Evolutionary conservation across 2,797 vertebrate genomes (phyloP).

Genomic region (Tauraco hartlaubi): DNA sequence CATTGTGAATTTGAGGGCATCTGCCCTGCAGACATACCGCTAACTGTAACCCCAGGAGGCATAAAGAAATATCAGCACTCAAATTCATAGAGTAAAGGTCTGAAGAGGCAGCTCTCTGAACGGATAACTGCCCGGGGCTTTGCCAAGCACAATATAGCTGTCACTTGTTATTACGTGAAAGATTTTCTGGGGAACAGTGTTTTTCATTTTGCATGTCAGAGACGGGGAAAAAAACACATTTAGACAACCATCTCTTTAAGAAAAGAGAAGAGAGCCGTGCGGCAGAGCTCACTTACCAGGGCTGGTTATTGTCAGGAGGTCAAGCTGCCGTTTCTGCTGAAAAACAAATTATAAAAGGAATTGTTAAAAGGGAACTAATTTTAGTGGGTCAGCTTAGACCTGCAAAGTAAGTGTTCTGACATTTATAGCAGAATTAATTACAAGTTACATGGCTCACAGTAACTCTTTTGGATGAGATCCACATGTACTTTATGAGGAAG

Average conservation of each 20-base stretch:
- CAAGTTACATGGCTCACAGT: slow-evolving; percentile 13
- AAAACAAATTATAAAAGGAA: slow-evolving; percentile 78
- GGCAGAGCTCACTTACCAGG: slow-evolving; percentile 85
- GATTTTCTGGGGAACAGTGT: slow-evolving; percentile 73
- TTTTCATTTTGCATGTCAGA: slow-evolving; percentile 73
- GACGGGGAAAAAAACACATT: background rate
- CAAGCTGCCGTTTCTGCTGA: slow-evolving; percentile 95
- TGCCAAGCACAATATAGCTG: slow-evolving; percentile 78
- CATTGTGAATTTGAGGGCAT: slow-evolving; percentile 51
- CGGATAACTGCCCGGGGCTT: slow-evolving; percentile 74
- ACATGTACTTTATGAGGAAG: background rate
- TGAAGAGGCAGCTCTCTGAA: slow-evolving; percentile 72
- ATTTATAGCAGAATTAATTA: slow-evolving; percentile 53
- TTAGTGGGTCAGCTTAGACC: slow-evolving; percentile 56
- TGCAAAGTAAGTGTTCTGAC: slow-evolving; percentile 36
- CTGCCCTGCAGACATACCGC: slow-evolving; percentile 67
- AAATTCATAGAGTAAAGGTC: slow-evolving; percentile 74
- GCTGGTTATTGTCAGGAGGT: slow-evolving; percentile 96
- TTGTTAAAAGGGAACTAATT: slow-evolving; percentile 67
- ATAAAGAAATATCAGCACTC: slow-evolving; percentile 77
- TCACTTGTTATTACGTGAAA: slow-evolving; percentile 78
- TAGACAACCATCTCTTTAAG: slow-evolving; percentile 61
- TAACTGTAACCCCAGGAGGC: slow-evolving; percentile 71
- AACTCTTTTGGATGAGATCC: slow-evolving; percentile 46
- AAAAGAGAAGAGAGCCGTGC: background rate